Percentiles rank a stretch among this genome's conserved stretches.
Conservation (phyloP, 1,140 invertebrate genomes). For the Copidosoma floridanum region DNA sequence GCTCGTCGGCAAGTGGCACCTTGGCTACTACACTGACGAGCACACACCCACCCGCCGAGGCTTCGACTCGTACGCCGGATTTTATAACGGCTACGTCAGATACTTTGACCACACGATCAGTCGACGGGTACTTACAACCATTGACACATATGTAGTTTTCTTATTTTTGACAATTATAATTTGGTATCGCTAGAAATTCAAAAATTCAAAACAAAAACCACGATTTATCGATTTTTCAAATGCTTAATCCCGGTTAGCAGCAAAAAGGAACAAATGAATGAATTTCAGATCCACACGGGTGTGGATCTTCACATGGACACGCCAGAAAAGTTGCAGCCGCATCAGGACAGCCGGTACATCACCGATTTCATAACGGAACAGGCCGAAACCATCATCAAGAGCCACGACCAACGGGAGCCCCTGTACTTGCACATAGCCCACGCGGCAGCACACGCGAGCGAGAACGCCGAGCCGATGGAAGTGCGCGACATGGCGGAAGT, state of each 20-base stretch:
- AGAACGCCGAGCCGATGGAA: conserved; percentile 19
- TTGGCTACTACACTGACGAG: conserved; percentile 49
- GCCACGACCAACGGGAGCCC: conserved; percentile 54
- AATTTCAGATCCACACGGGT: conserved; percentile 9
- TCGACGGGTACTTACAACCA: too few species aligned
- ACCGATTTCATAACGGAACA: conserved; percentile 62
- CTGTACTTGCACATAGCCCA: conserved; percentile 64
- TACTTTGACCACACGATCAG: conserved; percentile 52
- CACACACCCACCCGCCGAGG: conserved; percentile 54
- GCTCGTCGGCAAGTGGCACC: conserved; percentile 61
- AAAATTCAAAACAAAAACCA: not conserved
- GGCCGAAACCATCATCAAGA: conserved; percentile 57
- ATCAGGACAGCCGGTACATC: conserved; percentile 46
- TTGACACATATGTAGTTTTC: not conserved
- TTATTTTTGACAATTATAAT: not conserved
- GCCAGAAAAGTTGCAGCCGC: not conserved
- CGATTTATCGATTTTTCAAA: too few species aligned
- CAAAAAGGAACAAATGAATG: too few species aligned
- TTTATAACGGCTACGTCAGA: conserved; percentile 51
- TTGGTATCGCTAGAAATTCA: not conserved
- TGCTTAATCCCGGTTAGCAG: too few species aligned
- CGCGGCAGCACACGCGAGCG: conserved; percentile 56
- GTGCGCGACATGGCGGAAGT: conserved; percentile 42
- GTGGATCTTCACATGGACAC: conserved; percentile 7
- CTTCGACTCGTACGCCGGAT: conserved; percentile 56